A percentile compares a stretch with the other conserved stretches of the same genome.
Evolutionary conservation across 1,140 invertebrate genomes (phyloP).

Genomic region (Drosophila serrata): DNA sequence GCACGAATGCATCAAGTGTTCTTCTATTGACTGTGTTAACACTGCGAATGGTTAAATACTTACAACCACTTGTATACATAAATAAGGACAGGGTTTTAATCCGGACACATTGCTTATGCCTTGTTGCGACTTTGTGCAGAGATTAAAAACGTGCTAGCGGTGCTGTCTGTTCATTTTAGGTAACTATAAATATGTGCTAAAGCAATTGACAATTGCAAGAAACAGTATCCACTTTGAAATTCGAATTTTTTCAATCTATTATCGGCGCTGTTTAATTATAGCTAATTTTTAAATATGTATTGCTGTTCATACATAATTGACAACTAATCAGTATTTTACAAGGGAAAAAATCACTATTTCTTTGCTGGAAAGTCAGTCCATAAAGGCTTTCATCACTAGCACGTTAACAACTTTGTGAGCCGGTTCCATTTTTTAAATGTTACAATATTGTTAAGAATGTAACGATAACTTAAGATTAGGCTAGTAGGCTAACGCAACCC

Average conservation of each 20-base stretch:
- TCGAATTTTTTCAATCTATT: constrained; percentile 3
- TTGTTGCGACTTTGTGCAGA: constrained; percentile 26
- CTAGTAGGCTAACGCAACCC: constrained; percentile 24
- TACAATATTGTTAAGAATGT: constrained; percentile 41
- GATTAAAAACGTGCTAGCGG: constrained; percentile 34
- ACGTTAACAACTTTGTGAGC: constrained; percentile 33
- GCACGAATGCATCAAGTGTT: constrained; percentile 56
- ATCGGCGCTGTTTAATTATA: constrained; percentile 10
- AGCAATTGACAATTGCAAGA: constrained; percentile 12
- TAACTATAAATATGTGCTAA: constrained; percentile 11
- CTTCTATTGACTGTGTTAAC: constrained; percentile 80
- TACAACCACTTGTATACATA: constrained; percentile 24
- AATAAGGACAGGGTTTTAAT: constrained; percentile 47
- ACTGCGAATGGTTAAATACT: constrained; percentile 67
- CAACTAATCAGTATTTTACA: constrained; percentile 40
- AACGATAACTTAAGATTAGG: constrained; percentile 13
- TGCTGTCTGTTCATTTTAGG: constrained; percentile 13
- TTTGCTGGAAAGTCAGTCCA: constrained; percentile 9
- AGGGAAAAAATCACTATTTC: constrained; percentile 6
- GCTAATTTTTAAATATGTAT: constrained; percentile 3
- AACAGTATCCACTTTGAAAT: constrained; percentile 8
- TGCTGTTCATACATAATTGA: background rate
- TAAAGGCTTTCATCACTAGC: constrained; percentile 19
- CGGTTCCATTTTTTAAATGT: constrained; percentile 31
- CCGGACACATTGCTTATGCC: constrained; percentile 38